Base-by-base conservation (phyloP, 2,113 vertebrate genomes). In the Microcebus ravelobensis region DNA sequence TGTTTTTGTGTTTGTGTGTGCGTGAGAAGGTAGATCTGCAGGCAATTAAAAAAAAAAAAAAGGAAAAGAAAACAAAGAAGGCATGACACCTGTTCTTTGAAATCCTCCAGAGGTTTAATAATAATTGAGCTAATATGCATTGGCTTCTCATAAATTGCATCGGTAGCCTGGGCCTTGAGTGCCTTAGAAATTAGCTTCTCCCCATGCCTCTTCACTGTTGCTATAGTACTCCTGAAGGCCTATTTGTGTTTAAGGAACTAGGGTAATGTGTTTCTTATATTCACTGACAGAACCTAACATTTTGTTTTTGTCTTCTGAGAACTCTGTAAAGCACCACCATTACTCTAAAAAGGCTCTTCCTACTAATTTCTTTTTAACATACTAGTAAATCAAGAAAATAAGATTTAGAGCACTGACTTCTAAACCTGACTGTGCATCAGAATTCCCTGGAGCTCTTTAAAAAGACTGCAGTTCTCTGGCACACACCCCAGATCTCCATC, bases 161-260 rank as follows among this genome's bases (percentile, higher is more conserved):
- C 34, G 31, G 85, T 88, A 42, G 59, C 96, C 95, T 92, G 87
- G 39, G 80, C 90, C 48, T 94, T 48, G 65, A 93, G 80, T 92
- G 39, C 80, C 63, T 96, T 92, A 97, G 94, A 98, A 96, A 92
- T 94, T 84, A 92, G 61, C 79, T 36, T 90, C 50, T 94, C 45
- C 50, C 68, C 7, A 20, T 42, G 70, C 95, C 52, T 92, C 90
- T 84, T 94, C 45, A 36, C 84, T 65, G 91, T 90, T 96, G 92
- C 83, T 95, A 4, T 91, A 76, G 36, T 77, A 88, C 42, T 88
- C 83, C 42, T 86, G 48, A 94, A 97, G 88, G 4, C 52, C 81
- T 96, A 21, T 94, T 90, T 97, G 73, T 98, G 42, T 92, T 86
- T 87, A 93, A 96, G 87, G 45, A 93, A 65, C 34, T 52, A 67